Evolutionary conservation across 2,797 vertebrate species (phyloP), one percentile per base, ranked within the genome.

Genomic region (Telmatherina bonti): DNA sequence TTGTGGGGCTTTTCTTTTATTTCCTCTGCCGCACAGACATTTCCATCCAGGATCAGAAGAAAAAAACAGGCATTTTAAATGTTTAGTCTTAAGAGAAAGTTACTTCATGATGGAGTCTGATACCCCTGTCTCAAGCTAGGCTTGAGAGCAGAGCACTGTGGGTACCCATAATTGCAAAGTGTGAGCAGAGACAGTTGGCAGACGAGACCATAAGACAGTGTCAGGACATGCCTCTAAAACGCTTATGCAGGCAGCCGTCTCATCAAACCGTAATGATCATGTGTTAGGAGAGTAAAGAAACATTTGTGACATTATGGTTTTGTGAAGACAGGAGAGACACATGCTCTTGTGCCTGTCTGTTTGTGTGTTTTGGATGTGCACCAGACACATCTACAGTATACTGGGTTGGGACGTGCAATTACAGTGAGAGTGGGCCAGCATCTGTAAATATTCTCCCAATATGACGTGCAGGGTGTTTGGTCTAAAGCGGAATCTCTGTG

Each of bases 211-310:
- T 74, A 81, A 85, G 79, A 79, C 81, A 56, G 65, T 83, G 90
- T 90, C 82, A 53, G 85, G 86, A 85, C 93, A 88, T 83, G 91
- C 79, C 90, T 91, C 72, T 47, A 69, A 91, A 92, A 88, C 31
- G 83, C 91, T 92, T 84, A 91, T 87, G 88, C 88, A 90, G 88
- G 70, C 90, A 82, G 88, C 60, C 88, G 85, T 90, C 87, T 83
- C 85, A 84, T 85, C 88, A 83, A 90, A 90, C 72, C 83, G 83
- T 90, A 91, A 94, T 92, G 87, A 93, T 89, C 76, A 75, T 87
- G 87, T 90, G 84, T 83, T 89, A 87, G 85, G 87, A 86, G 87
- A 79, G 83, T 81, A 78, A 85, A 91, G 84, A 86, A 85, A 87
- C 75, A 87, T 86, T 88, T 91, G 85, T 92, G 89, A 91, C 88